Percentiles rank a stretch among this genome's conserved stretches.
Conservation (phyloP, 2,797 vertebrate genomes). For the Cossypha heuglini region DNA sequence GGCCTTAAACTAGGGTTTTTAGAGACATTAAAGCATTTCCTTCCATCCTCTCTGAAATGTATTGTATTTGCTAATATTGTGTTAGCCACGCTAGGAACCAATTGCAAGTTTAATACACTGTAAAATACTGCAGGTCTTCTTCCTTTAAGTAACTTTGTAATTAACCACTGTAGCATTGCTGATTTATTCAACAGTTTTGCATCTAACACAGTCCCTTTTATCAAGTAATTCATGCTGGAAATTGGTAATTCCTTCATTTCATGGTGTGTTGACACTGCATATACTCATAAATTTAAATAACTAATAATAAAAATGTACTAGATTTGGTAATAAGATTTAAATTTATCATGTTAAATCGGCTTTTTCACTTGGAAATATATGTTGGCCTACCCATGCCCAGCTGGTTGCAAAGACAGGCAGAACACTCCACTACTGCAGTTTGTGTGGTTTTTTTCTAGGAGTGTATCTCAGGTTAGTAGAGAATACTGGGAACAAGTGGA, state of each 20-base stretch:
- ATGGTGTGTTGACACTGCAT: constrained; percentile 5
- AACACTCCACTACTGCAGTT: background rate
- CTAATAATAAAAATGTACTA: background rate
- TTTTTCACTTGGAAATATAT: background rate
- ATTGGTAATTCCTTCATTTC: constrained; percentile 44
- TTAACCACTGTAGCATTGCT: constrained; percentile 33
- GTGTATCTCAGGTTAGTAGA: fast-evolving
- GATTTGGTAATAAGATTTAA: background rate
- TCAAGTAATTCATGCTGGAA: constrained; percentile 42
- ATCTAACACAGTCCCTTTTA: constrained; percentile 2
- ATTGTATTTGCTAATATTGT: background rate
- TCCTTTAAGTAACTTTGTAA: constrained; percentile 44
- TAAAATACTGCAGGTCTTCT: constrained; percentile 21
- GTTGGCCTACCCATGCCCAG: background rate
- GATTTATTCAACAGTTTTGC: constrained; percentile 25
- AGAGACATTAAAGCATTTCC: background rate
- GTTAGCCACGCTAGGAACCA: background rate
- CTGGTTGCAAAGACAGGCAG: background rate
- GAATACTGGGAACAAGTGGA: background rate
- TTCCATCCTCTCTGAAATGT: background rate
- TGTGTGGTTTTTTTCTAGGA: background rate
- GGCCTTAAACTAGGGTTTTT: background rate
- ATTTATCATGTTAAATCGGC: background rate
- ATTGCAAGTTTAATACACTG: background rate
- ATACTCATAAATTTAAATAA: constrained; percentile 29